Base-by-base conservation (phyloP, 2,113 vertebrate genomes). In the Microcebus jonahi region DNA sequence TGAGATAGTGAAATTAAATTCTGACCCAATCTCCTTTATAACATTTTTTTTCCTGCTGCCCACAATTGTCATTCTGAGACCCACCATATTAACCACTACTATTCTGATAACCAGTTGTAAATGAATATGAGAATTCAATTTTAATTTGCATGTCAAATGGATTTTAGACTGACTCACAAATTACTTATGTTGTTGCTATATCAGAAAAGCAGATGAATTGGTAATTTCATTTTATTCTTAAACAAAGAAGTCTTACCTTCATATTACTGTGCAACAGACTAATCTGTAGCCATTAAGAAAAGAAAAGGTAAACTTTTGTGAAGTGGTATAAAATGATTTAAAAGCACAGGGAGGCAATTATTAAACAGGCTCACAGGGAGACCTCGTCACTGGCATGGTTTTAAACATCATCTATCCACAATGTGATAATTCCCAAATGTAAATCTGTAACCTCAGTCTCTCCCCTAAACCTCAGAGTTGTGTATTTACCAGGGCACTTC, bases 131-230 rank as follows among this genome's bases (percentile, higher is more conserved):
- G 91, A 85, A 3, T 50, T 83, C 34, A 20, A 94, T 73, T 86
- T 82, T 61, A 71, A 80, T 92, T 84, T 93, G 65, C 25, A 73
- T 3, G 23, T 79, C 57, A 63, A 73, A 48, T 36, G 29, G 21
- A 65, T 86, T 88, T 94, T 55, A 27, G 4, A 79, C 17, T 36
- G 82, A 71, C 73, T 95, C 77, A 39, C 48, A 95, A 86, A 39
- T 91, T 34, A 61, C 34, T 91, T 92, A 76, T 29, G 31, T 17
- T 81, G 55, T 39, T 70, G 18, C 68, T 55, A 2, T 20, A 10
- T 71, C 76, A 57, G 77, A 57, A 39, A 71, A 48, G 53, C 61
- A 25, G 34, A 48, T 29, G 53, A 42, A 9, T 34, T 17, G 27
- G 23, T 53, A 12, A 91, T 82, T 88, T 71, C 15, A 12, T 25